A percentile compares a stretch with the other conserved stretches of the same genome.
These are phyloP conservation scores for Hyla sarda DNA, from an alignment of 2,113 vertebrate genomes.

Conservation along the genomic window DNA sequence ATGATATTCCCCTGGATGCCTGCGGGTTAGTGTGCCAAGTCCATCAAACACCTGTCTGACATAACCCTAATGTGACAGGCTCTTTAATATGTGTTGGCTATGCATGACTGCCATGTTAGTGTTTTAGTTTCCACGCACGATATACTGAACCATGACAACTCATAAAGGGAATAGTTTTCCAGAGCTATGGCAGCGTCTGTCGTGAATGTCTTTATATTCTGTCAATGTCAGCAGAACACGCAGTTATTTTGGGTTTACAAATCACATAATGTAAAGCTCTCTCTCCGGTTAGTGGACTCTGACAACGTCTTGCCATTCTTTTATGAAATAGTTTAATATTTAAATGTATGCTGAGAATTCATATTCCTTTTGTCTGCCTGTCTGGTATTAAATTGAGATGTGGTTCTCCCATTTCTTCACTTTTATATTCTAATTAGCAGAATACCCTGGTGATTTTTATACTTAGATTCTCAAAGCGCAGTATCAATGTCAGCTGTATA, in stretches of 20 bases:
- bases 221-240: slow-evolving; percentile 5
- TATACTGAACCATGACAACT: background rate
- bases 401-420: slow-evolving; percentile 22
- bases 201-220: background rate
- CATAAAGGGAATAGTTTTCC: background rate
- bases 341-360: slow-evolving; percentile 30
- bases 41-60: background rate
- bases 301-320: background rate
- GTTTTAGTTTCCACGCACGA: background rate
- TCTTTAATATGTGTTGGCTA: background rate
- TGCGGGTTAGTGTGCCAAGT: background rate
- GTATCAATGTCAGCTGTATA: slow-evolving; percentile 44
- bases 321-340: slow-evolving; percentile 19
- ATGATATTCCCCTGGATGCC: background rate
- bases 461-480: slow-evolving; percentile 47
- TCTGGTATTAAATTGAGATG: slow-evolving; percentile 43
- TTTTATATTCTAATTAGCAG: slow-evolving; percentile 58
- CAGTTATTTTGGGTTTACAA: background rate
- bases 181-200: background rate
- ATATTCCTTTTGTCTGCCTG: slow-evolving; percentile 22
- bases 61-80: background rate
- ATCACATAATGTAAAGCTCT: background rate
- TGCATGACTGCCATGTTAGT: background rate
- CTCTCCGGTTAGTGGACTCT: background rate
- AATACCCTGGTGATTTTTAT: slow-evolving; percentile 53